Evolutionary conservation across 2,888 invertebrate genomes (phyloP).

Genomic region (Hirtodrosophila duncani): DNA sequence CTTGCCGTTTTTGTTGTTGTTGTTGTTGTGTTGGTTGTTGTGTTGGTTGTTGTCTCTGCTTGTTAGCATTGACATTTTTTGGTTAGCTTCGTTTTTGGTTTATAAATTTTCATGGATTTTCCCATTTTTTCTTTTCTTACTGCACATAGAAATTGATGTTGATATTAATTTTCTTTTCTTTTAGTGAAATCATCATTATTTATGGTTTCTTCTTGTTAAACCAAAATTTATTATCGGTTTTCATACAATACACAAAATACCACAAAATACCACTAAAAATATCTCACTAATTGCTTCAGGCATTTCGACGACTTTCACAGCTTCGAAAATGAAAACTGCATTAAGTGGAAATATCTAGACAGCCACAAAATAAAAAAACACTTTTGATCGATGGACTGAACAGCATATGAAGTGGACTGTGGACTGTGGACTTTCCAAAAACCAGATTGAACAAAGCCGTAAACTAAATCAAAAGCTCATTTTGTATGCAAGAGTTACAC

Average conservation of each 20-base stretch:
- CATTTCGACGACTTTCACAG: no score
- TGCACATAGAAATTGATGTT: slow-evolving; percentile 8
- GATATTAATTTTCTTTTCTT: slow-evolving; percentile 15
- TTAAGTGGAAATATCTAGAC: slow-evolving; percentile 11
- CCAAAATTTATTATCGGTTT: slow-evolving; percentile 25
- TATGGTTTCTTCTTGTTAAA: slow-evolving; percentile 19
- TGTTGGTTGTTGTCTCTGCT: slow-evolving; percentile 28
- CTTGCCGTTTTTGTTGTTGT: background rate
- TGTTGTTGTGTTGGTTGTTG: slow-evolving; percentile 11
- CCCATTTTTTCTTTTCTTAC: slow-evolving; percentile 14
- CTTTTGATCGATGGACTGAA: slow-evolving; percentile 35
- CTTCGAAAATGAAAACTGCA: slow-evolving; percentile 5
- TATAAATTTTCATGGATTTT: slow-evolving; percentile 27
- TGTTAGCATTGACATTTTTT: slow-evolving; percentile 39
- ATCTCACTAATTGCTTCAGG: slow-evolving; percentile 22
- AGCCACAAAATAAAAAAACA: slow-evolving; percentile 24
- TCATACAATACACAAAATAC: slow-evolving; percentile 11
- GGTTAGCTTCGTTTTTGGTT: slow-evolving; percentile 21
- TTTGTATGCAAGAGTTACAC: no score
- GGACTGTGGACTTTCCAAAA: no score
- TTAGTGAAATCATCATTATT: background rate
- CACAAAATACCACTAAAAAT: no score
- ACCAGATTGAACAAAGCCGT: no score
- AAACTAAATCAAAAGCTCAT: slow-evolving; percentile 23
- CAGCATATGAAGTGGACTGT: slow-evolving; percentile 5